phyloP scores from a whole-genome alignment of 2,888 invertebrate genomes.

The Synergus gifuensis region DNA sequence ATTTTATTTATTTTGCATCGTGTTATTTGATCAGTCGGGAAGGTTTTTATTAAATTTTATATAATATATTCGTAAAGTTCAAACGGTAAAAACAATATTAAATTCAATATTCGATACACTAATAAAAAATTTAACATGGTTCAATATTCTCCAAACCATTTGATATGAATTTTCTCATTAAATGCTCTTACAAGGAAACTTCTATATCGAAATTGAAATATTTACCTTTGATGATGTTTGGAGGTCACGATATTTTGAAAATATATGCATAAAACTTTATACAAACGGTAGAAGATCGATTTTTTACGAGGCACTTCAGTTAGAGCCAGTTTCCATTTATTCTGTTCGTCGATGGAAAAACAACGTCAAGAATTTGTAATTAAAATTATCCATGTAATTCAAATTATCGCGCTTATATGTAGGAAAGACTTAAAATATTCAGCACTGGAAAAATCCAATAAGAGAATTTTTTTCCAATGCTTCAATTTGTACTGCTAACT shows the following conservation, averaged over 20 bases:
- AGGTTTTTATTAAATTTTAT: background rate
- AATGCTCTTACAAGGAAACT: background rate
- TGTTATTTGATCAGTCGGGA: background rate
- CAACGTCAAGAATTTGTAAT: conserved; percentile 26
- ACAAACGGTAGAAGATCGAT: background rate
- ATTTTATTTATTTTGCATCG: background rate
- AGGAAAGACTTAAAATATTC: background rate
- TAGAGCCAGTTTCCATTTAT: background rate
- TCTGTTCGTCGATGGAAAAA: background rate
- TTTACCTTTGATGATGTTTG: conserved; percentile 2
- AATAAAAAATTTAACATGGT: background rate
- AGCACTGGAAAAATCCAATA: background rate
- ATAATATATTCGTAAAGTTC: background rate
- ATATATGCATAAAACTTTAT: background rate
- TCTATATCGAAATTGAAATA: background rate
- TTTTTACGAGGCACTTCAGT: background rate
- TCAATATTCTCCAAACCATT: background rate
- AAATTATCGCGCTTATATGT: background rate
- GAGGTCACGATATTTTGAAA: background rate
- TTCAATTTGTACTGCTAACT: too few relatives aligned
- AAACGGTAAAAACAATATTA: background rate
- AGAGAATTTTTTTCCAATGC: background rate
- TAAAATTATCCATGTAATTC: background rate
- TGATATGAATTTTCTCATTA: conserved; percentile 2
- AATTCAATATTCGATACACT: background rate